Percentiles rank a stretch among this genome's conserved stretches.
Evolutionary conservation across 2,888 invertebrate genomes (phyloP).

Genomic region (Tinea trinotella): DNA sequence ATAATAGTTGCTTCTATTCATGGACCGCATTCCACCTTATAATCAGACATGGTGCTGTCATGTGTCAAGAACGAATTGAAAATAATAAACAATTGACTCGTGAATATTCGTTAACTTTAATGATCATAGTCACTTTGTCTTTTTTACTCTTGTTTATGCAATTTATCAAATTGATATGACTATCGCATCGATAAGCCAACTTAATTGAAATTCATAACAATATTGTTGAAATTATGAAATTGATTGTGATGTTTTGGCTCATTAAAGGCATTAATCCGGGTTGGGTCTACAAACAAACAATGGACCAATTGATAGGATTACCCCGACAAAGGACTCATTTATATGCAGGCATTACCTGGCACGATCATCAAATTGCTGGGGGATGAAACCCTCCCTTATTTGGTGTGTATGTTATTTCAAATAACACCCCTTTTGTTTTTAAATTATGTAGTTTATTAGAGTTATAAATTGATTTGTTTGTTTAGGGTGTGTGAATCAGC

Average conservation of each 20-base stretch:
- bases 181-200: background rate
- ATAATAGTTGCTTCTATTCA: too few species aligned
- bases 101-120: too few species aligned
- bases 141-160: background rate
- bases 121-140: too few species aligned
- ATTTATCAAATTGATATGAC: background rate
- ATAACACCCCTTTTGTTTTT: conserved; percentile 15
- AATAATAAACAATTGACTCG: too few species aligned
- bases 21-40: too few species aligned
- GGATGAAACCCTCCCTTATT: conserved; percentile 21
- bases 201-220: conserved; percentile 6
- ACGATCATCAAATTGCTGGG: conserved; percentile 52
- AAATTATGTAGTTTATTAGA: conserved; percentile 13
- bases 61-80: too few species aligned
- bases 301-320: conserved; percentile 46
- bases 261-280: conserved; percentile 10
- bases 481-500: background rate
- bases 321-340: conserved; percentile 57
- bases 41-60: too few species aligned
- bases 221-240: conserved; percentile 13
- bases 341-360: conserved; percentile 63
- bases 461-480: conserved; percentile 12
- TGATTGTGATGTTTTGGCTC: conserved; percentile 7
- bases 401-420: conserved; percentile 10
- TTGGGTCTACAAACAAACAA: conserved; percentile 35